Conservation (phyloP, 2,113 vertebrate genomes). For the Prionailurus viverrinus region DNA sequence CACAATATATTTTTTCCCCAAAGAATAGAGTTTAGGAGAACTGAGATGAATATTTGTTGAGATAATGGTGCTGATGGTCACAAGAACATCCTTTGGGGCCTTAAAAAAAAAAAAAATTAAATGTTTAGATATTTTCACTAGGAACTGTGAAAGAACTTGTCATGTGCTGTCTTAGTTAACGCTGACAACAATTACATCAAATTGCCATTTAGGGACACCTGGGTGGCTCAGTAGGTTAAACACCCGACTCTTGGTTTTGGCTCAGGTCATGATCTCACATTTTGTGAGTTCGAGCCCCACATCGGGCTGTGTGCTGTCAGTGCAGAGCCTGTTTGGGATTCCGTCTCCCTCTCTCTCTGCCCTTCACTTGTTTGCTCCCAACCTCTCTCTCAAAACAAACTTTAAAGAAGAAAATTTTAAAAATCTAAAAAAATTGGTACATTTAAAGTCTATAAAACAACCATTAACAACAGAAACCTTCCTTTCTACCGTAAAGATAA, state of each 20-base stretch:
- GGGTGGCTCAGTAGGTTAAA: no score
- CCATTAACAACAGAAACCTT: neutral
- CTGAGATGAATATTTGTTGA: neutral
- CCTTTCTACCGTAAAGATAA: neutral
- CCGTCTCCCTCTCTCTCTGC: no score
- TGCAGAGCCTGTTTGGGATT: no score
- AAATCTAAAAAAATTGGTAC: no score
- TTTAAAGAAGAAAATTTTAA: no score
- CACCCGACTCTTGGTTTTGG: no score
- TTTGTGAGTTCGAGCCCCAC: no score
- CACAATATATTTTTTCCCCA: neutral
- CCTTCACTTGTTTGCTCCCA: no score
- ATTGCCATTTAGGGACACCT: neutral
- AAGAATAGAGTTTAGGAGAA: neutral
- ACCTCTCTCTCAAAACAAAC: no score
- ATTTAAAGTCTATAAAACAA: neutral
- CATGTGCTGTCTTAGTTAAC: neutral
- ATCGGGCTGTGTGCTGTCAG: no score
- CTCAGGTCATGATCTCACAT: no score
- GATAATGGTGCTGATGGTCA: neutral
- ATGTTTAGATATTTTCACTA: neutral
- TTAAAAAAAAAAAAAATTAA: neutral
- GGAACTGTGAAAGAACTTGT: neutral
- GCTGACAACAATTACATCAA: neutral
- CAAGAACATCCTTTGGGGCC: neutral